phyloP scores from a whole-genome alignment of 2,113 vertebrate genomes.

The Accipiter cooperii region DNA sequence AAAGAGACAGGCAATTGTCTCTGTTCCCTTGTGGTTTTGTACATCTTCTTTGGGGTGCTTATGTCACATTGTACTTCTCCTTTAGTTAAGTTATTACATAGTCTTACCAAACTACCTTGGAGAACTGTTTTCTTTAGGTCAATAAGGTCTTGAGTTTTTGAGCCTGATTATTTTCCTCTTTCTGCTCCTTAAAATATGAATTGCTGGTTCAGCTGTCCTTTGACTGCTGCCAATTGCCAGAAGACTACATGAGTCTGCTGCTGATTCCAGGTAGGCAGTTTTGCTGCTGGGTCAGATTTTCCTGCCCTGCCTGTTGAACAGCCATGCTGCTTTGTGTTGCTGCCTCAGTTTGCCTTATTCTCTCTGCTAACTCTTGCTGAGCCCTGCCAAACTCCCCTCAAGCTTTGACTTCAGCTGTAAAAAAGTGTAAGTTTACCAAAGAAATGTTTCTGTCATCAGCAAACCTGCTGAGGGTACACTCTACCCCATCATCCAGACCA shows the following conservation, averaged over 20 bases:
- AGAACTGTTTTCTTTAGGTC: not conserved
- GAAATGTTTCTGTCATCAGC: not conserved
- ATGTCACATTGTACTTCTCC: not conserved
- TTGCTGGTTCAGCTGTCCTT: not conserved
- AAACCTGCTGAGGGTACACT: not conserved
- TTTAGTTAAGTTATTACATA: not conserved
- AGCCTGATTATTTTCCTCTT: not conserved
- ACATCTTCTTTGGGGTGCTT: not conserved
- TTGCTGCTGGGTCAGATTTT: not conserved
- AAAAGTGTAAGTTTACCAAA: not conserved
- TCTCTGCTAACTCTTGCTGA: not conserved
- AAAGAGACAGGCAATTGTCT: not conserved
- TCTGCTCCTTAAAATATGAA: not conserved
- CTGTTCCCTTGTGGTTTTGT: not conserved
- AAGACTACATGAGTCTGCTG: not conserved
- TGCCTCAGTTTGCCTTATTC: not conserved
- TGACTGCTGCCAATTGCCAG: not conserved
- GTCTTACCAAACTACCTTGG: not conserved
- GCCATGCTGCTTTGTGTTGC: not conserved
- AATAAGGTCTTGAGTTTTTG: not conserved
- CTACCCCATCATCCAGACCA: not conserved
- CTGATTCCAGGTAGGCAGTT: not conserved
- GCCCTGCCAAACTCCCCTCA: not conserved
- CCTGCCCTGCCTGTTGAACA: not conserved
- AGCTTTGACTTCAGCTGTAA: not conserved